phyloP scores from a whole-genome alignment of 2,113 vertebrate species.

The Myocastor coypus region DNA sequence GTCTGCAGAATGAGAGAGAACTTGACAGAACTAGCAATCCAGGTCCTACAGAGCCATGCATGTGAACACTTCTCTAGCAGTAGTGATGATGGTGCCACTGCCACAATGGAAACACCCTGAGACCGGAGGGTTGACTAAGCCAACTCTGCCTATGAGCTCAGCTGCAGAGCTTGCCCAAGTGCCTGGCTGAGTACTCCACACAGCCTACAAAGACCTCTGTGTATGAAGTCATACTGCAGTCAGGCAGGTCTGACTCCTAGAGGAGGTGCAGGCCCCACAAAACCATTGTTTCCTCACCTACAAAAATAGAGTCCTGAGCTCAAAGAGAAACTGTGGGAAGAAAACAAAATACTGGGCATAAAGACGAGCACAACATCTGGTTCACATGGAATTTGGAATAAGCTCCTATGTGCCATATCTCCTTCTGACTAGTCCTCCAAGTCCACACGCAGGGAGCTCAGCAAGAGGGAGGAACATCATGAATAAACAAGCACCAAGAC shows the following conservation, averaged over 20 bases:
- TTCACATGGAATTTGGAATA: neutral
- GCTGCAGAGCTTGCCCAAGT: neutral
- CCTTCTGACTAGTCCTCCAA: neutral
- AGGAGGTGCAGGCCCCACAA: neutral
- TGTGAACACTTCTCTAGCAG: neutral
- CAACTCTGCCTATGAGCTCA: neutral
- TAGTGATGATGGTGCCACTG: fast-evolving
- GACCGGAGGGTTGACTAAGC: neutral
- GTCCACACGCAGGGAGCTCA: neutral
- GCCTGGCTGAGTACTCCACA: neutral
- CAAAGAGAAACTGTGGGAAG: neutral
- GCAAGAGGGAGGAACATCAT: neutral
- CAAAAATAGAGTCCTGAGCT: neutral
- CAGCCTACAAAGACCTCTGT: fast-evolving
- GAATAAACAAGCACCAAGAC: neutral
- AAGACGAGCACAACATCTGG: neutral
- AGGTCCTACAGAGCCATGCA: neutral
- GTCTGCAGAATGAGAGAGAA: neutral
- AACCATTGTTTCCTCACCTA: neutral
- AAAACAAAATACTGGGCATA: neutral
- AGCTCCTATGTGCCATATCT: fast-evolving
- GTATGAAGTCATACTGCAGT: fast-evolving
- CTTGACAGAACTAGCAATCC: neutral
- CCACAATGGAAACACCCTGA: neutral
- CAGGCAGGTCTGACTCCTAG: neutral